Percentiles rank a stretch among this genome's conserved stretches.
Evolutionary conservation across 2,888 invertebrate species (phyloP).

Genomic region (Folsomia candida): DNA sequence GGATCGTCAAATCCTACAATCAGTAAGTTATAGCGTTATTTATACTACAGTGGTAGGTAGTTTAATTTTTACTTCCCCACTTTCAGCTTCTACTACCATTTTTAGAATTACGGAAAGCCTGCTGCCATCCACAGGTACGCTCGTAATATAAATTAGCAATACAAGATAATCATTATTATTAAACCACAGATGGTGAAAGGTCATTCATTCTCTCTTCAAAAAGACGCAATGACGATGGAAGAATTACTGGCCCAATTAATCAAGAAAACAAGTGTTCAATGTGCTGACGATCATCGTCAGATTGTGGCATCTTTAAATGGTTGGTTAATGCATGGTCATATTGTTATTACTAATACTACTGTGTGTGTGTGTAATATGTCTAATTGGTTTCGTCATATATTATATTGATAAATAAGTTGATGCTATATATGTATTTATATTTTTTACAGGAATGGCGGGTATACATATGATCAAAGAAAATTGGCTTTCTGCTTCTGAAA

Average conservation of each 20-base stretch:
- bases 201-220: conserved; percentile 58
- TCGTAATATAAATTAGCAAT: too few relatives aligned
- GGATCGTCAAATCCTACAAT: conserved; percentile 56
- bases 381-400: neutral
- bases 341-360: conserved; percentile 14
- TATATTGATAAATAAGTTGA: neutral
- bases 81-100: conserved; percentile 64
- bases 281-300: conserved; percentile 61
- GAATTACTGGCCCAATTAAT: conserved; percentile 67
- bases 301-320: conserved; percentile 66
- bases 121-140: conserved; percentile 70
- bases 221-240: conserved; percentile 61
- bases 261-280: conserved; percentile 61
- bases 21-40: conserved; percentile 51
- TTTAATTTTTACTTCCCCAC: neutral
- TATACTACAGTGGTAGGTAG: neutral
- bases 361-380: neutral
- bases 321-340: conserved; percentile 48
- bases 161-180: too few relatives aligned
- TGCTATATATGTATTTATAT: neutral
- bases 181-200: conserved; percentile 63
- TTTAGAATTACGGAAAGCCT: conserved; percentile 66
- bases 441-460: conserved; percentile 62
- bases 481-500: conserved; percentile 60
- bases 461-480: conserved; percentile 61